phyloP scores from a whole-genome alignment of 2,888 invertebrate genomes.

The Coelinius sp. region DNA sequence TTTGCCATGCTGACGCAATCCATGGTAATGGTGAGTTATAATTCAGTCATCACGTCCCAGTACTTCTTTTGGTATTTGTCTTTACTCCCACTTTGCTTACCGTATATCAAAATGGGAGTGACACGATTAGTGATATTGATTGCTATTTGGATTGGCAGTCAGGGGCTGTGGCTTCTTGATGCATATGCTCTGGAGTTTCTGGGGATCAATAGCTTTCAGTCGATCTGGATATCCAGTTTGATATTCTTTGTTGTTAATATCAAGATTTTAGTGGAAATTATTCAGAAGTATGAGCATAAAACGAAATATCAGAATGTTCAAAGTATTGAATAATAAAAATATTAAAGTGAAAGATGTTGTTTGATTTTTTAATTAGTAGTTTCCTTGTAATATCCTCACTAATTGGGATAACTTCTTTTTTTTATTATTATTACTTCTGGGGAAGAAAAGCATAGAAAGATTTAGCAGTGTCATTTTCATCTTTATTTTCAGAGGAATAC shows the following conservation, averaged over 20 bases:
- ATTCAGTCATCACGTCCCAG: conserved; percentile 97
- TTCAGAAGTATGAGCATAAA: conserved; percentile 61
- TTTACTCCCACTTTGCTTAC: conserved; percentile 85
- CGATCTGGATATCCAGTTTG: conserved; percentile 87
- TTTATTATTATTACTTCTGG: neutral
- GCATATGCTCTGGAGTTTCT: conserved; percentile 95
- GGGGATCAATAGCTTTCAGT: conserved; percentile 84
- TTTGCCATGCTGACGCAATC: conserved; percentile 90
- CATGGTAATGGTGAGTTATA: conserved; percentile 91
- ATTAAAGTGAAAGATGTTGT: no score
- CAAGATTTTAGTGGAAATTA: conserved; percentile 76
- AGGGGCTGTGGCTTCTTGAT: conserved; percentile 89
- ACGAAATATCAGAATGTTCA: neutral
- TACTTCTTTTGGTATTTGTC: conserved; percentile 98
- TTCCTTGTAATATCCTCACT: no score
- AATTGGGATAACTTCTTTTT: neutral
- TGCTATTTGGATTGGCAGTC: conserved; percentile 79
- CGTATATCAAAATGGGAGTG: conserved; percentile 76
- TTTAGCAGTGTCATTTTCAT: conserved; percentile 44
- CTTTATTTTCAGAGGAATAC: conserved; percentile 68
- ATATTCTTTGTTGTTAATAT: conserved; percentile 89
- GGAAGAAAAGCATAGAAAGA: neutral
- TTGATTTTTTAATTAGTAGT: neutral
- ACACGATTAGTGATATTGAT: conserved; percentile 72
- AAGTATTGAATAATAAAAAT: no score